Base-by-base conservation (phyloP, 2,797 vertebrate species). In the Acanthurus lineatus region DNA sequence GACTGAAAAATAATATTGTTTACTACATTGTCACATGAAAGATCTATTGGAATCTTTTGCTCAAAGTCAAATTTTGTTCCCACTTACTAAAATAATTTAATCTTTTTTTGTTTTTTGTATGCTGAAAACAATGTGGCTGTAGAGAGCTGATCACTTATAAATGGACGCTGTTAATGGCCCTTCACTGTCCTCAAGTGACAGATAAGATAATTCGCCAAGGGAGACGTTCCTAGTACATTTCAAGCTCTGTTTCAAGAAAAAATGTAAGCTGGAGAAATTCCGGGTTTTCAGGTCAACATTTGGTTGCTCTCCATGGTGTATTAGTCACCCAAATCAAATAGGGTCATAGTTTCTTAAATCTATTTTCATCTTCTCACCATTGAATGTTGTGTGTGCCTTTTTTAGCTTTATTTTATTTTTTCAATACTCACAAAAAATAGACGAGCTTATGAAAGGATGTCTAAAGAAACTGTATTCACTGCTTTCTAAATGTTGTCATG, bases 401-500 rank as follows among this genome's bases (percentile, higher is more conserved):
- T 75, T 79, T 28, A 78, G 77, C 73, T 90, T 81, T 51, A 57
- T 54, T 90, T 92, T 58, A 74, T 56, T 86, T 84, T 82, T 78
- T 62, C 22, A 32, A 70, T 76, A 57, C 63, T 84, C 53, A 76
- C 45, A 79, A 61, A 75, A 62, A 52, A 74, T 38, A 75, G 80
- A 58, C 76, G 66, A 83, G 69, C 71, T 64, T 66, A 74, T 53
- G 82, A 71, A 72, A 84, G 63, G 62, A 76, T 83, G 68, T 86
- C 76, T 89, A 69, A 83, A 79, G 77, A 82, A 88, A 88, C 66
- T 91, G 85, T 92, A 82, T 75, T 84, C 79, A 86, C 81, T 53
- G 85, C 90, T 90, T 87, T 89, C 87, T 88, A 91, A 93, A 90
- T 93, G 93, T 91, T 60, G 94, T 96, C 7, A 35, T 94, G 91